Evolutionary conservation across 2,113 vertebrate genomes (phyloP).

Genomic region (Pogona vitticeps): DNA sequence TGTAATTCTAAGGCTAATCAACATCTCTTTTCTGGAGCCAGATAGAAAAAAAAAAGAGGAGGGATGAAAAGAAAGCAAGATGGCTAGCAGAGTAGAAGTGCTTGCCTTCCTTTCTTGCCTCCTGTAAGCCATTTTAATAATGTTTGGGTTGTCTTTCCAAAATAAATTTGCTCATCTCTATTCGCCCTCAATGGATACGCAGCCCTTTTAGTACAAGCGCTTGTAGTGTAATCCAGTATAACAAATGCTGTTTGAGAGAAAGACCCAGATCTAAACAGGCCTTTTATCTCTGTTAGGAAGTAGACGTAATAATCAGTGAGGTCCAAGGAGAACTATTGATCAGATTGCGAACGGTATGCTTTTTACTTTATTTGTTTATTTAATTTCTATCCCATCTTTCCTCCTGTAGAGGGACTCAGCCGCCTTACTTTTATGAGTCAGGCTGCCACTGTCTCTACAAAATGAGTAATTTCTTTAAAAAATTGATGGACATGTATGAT

Average conservation of each 20-base stretch:
- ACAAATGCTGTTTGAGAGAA: not conserved
- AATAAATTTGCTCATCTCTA: conserved; percentile 6
- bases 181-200: not conserved
- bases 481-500: conserved; percentile 27
- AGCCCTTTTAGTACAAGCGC: not conserved
- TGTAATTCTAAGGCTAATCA: conserved; percentile 43
- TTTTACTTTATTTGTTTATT: no score
- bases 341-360: not conserved
- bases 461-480: not conserved
- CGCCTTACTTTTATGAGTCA: not conserved
- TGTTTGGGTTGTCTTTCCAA: not conserved
- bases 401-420: not conserved
- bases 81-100: not conserved
- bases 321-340: not conserved
- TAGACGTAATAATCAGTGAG: not conserved
- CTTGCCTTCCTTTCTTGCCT: not conserved
- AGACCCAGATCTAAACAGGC: not conserved
- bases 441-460: not conserved
- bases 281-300: not conserved
- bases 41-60: not conserved
- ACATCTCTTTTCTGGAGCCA: not conserved
- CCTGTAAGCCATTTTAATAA: not conserved
- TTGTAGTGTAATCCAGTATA: not conserved
- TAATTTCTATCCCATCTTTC: no score
- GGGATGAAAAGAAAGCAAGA: not conserved